A percentile compares a stretch with the other conserved stretches of the same genome.
Conservation (phyloP, 2,888 invertebrate genomes). For the Gisinianus flammeolus region DNA sequence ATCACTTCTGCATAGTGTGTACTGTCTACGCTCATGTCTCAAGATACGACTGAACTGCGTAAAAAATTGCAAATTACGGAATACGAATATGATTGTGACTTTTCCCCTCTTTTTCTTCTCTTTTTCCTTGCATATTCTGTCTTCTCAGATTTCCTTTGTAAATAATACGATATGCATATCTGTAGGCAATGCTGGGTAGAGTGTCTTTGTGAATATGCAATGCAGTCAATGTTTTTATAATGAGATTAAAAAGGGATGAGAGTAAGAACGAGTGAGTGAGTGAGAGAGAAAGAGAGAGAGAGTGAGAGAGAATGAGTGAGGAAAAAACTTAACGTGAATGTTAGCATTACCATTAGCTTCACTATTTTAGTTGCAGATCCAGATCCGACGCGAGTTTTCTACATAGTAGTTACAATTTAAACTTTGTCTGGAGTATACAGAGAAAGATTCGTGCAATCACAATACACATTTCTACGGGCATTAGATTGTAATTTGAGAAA, state of each 20-base stretch:
- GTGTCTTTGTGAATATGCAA: not conserved
- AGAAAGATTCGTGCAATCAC: too few species aligned
- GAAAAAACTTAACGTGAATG: too few species aligned
- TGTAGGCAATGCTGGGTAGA: too few species aligned
- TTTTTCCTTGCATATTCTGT: not conserved
- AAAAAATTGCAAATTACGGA: too few species aligned
- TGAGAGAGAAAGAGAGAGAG: not conserved
- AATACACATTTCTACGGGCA: slow-evolving; percentile 2
- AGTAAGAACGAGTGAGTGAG: not conserved
- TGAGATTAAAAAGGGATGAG: not conserved
- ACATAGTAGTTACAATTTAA: too few species aligned
- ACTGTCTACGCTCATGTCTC: too few species aligned
- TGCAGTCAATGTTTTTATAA: not conserved
- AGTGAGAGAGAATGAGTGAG: not conserved
- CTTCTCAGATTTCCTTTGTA: not conserved
- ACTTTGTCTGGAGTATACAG: too few species aligned
- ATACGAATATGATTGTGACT: slow-evolving; percentile 3
- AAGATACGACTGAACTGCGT: not conserved
- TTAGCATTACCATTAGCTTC: too few species aligned
- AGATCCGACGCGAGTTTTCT: too few species aligned
- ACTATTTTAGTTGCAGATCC: too few species aligned
- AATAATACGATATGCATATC: not conserved
- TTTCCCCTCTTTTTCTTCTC: not conserved
- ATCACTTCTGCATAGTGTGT: too few species aligned
- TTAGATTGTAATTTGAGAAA: slow-evolving; percentile 18